Conservation (phyloP, 2,888 invertebrate genomes). For the Operophtera brumata region DNA sequence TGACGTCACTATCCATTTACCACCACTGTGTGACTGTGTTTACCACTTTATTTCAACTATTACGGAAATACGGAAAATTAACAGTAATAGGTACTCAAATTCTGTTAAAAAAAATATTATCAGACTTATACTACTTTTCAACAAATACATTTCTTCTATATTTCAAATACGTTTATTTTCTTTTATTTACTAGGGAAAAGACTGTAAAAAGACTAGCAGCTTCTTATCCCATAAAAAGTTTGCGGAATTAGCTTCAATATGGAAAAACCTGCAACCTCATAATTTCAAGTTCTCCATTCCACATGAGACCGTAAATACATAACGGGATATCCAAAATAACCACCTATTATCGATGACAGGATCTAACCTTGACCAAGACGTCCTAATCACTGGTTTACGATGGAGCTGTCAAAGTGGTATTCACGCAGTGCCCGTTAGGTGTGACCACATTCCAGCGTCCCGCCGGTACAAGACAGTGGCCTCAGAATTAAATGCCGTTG, state of each 20-base stretch:
- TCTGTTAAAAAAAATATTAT: too few species aligned
- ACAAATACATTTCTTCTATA: too few species aligned
- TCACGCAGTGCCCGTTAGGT: constrained; percentile 18
- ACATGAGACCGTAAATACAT: not conserved
- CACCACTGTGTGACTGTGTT: too few species aligned
- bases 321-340: constrained; percentile 1
- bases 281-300: not conserved
- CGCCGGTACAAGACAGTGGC: not conserved
- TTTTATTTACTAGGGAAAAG: too few species aligned
- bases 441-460: constrained; percentile 20
- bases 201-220: too few species aligned
- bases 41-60: too few species aligned
- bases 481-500: not conserved
- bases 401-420: constrained; percentile 11
- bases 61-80: too few species aligned
- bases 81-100: too few species aligned
- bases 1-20: too few species aligned
- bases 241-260: not conserved
- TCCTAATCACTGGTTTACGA: constrained; percentile 7
- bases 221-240: too few species aligned
- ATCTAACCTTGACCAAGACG: constrained; percentile 8
- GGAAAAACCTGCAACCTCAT: not conserved
- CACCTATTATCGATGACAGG: constrained; percentile 5
- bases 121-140: too few species aligned
- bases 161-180: too few species aligned